Percentiles rank a stretch among this genome's conserved stretches.
phyloP scores from a whole-genome alignment of 23 tunicate genomes.

The Corella eumyota region DNA sequence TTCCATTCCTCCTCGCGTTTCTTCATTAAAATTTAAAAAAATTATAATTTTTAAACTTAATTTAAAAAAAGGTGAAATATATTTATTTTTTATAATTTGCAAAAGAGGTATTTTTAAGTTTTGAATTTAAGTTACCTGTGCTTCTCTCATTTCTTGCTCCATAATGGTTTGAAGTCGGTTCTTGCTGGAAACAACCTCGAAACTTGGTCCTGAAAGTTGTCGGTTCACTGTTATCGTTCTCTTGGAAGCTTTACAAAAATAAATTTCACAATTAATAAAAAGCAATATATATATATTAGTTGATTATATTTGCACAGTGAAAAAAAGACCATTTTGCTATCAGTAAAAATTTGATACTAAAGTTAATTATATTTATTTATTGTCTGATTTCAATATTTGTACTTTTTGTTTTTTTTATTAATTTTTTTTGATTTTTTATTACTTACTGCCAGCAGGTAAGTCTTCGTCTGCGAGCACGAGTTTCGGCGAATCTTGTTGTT shows the following conservation, averaged over 20 bases:
- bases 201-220: slow-evolving; percentile 13
- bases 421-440: too few relatives aligned
- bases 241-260: not conserved
- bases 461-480: too few relatives aligned
- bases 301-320: too few relatives aligned
- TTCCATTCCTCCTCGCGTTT: slow-evolving; percentile 59
- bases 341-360: too few relatives aligned
- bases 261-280: too few relatives aligned
- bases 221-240: slow-evolving; percentile 13
- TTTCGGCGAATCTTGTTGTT: too few relatives aligned
- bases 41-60: not conserved
- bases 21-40: slow-evolving; percentile 3
- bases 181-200: slow-evolving; percentile 40
- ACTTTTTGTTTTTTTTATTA: too few relatives aligned
- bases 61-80: not conserved
- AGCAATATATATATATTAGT: too few relatives aligned
- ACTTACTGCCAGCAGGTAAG: too few relatives aligned
- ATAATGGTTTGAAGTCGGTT: slow-evolving; percentile 36
- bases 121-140: slow-evolving; percentile 23
- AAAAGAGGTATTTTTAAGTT: not conserved
- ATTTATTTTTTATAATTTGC: not conserved
- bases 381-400: too few relatives aligned
- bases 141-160: slow-evolving; percentile 42
- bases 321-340: too few relatives aligned
- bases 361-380: too few relatives aligned